These are phyloP conservation scores for Tetrao urogallus DNA, from an alignment of 2,113 vertebrate genomes.

Conservation along the genomic window DNA sequence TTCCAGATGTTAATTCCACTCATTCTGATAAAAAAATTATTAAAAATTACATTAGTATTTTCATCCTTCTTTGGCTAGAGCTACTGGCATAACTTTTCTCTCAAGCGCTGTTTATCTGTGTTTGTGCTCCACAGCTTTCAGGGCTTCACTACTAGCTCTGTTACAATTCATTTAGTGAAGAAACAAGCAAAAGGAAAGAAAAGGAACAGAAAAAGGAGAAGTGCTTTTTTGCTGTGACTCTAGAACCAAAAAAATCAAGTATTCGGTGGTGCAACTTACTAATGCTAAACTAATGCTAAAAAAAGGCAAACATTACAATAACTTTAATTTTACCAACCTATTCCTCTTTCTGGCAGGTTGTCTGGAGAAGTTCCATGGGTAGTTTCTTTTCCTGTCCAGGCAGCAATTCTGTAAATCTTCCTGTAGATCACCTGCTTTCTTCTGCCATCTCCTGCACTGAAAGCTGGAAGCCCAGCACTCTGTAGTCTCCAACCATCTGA, in stretches of 20 bases:
- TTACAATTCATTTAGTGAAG: not conserved
- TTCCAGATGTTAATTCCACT: not conserved
- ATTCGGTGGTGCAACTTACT: not conserved
- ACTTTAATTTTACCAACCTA: not conserved
- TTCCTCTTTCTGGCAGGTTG: not conserved
- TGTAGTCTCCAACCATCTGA: no score
- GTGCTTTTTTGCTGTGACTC: not conserved
- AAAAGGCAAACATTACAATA: accelerated
- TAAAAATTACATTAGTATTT: not conserved
- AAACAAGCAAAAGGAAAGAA: not conserved
- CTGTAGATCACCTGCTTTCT: not conserved
- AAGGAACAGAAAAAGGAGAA: not conserved
- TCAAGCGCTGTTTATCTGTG: not conserved
- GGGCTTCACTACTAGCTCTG: not conserved
- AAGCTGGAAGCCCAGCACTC: not conserved
- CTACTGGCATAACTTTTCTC: not conserved
- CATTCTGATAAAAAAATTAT: not conserved
- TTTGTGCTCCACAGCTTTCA: not conserved
- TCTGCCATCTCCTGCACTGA: not conserved
- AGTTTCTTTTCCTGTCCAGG: not conserved
- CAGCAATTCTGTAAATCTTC: not conserved
- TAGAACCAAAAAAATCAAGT: not conserved
- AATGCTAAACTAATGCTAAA: not conserved
- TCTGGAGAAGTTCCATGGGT: not conserved
- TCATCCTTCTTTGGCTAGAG: not conserved